These are phyloP conservation scores for Zygaena filipendulae DNA, from an alignment of 2,888 invertebrate species.

Conservation along the genomic window DNA sequence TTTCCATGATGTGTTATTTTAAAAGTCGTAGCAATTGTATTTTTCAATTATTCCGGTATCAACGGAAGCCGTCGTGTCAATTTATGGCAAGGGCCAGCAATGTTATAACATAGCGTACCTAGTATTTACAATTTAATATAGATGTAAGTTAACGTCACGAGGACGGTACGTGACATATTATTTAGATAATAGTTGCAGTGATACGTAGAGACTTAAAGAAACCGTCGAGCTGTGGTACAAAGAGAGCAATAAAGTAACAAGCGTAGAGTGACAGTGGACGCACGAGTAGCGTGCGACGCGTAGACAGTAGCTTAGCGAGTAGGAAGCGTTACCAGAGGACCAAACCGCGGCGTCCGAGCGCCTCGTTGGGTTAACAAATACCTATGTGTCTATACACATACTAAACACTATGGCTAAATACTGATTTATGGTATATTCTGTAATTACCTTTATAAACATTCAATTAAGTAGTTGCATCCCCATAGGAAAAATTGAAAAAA, in stretches of 20 bases:
- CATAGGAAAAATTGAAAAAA: no score
- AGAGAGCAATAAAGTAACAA: constrained; percentile 58
- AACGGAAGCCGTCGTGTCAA: constrained; percentile 46
- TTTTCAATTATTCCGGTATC: constrained; percentile 47
- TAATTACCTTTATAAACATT: no score
- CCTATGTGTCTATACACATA: no score
- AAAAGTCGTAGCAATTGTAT: constrained; percentile 34
- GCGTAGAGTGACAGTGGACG: constrained; percentile 37
- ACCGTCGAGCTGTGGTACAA: constrained; percentile 65
- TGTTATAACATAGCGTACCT: constrained; percentile 44
- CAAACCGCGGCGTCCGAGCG: constrained; percentile 31
- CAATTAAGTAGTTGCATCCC: no score
- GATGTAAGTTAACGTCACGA: constrained; percentile 41
- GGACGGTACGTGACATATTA: constrained; percentile 28
- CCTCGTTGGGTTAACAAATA: no score
- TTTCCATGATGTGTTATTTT: constrained; percentile 30
- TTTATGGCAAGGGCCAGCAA: constrained; percentile 51
- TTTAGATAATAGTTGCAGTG: constrained; percentile 56
- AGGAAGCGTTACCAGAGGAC: no score
- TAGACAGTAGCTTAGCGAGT: constrained; percentile 27
- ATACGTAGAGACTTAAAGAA: constrained; percentile 65
- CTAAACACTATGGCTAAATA: no score
- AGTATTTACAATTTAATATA: constrained; percentile 24
- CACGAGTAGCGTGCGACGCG: constrained; percentile 44
- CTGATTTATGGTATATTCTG: no score